Evolutionary conservation across 2,797 vertebrate genomes (phyloP), one percentile per base, ranked within the genome.

Genomic region (Taenioides sp.): DNA sequence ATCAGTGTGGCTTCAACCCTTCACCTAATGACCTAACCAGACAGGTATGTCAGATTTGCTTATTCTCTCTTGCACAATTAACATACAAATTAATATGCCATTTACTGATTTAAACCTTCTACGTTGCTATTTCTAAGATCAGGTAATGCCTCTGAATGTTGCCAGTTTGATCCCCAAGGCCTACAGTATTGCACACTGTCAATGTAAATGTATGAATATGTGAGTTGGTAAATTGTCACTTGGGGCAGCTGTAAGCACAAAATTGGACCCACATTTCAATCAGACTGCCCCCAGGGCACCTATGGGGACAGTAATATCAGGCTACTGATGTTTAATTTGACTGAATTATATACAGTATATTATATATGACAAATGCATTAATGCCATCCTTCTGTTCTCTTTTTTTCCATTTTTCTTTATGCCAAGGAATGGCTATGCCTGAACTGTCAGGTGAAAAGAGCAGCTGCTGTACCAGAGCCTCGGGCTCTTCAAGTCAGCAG

Each of bases 401-500:
- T 52, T 52, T 54, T n/a, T 7, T 7, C 4, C 28, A 1, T n/a
- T 54, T 54, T 54, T n/a, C 50, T 54, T n/a, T n/a, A 54, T 18
- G 50, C n/a, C 50, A n/a, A 54, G n/a, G 50, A 54, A n/a, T 54
- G 28, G 28, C 28, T 31, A 3, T 99, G 97, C 92, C 96, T 99
- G 74, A 98, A 95, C 84, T 99, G 98, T 87, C 98, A 99, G 91
- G 95, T 98, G 96, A 96, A 96, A 79, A 94, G 96, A 91, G 96
- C 96, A 0, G 87, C 96, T 59, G 94, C 78, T 74, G 92, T 77
- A 70, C 89, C 94, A 72, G 94, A 96, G 64, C 75, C 93, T 62
- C 80, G 83, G 65, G 88, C 87, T 22, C 77, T 81, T 74, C 87
- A 81, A 0, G 79, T 72, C 70, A 68, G 87, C 3, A 93, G 92